A percentile compares a stretch with the other conserved stretches of the same genome.
phyloP scores from a whole-genome alignment of 2,113 vertebrate species.

The Cottus gobio region DNA sequence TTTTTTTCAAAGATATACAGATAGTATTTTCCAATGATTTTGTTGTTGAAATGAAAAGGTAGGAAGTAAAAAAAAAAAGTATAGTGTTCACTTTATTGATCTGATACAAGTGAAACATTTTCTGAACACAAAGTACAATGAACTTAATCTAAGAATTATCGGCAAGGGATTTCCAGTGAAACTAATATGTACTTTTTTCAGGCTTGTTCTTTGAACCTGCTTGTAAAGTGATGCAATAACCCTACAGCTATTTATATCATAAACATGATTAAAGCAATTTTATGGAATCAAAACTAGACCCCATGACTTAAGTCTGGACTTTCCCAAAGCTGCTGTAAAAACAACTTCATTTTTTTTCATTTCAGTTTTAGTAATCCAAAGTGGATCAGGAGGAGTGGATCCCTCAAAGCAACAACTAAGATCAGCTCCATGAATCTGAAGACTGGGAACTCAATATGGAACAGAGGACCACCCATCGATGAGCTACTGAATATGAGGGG shows the following conservation, averaged over 20 bases:
- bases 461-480: slow-evolving; percentile 49
- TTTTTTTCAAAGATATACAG: neutral
- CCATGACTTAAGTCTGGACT: slow-evolving; percentile 50
- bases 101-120: slow-evolving; percentile 16
- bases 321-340: slow-evolving; percentile 44
- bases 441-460: slow-evolving; percentile 29
- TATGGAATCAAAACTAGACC: slow-evolving; percentile 15
- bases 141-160: slow-evolving; percentile 33
- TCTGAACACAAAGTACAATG: slow-evolving; percentile 21
- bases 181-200: slow-evolving; percentile 27
- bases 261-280: slow-evolving; percentile 19
- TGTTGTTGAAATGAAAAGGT: neutral
- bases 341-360: slow-evolving; percentile 40
- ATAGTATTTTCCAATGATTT: neutral
- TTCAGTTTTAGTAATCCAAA: slow-evolving; percentile 48
- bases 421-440: slow-evolving; percentile 25
- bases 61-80: neutral
- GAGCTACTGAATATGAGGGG: slow-evolving; percentile 32
- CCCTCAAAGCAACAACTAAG: slow-evolving; percentile 33
- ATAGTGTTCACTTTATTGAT: slow-evolving; percentile 12
- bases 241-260: slow-evolving; percentile 23
- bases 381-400: slow-evolving; percentile 32
- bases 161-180: slow-evolving; percentile 46
- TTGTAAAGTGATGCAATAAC: slow-evolving; percentile 28
- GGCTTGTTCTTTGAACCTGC: slow-evolving; percentile 41